Percentiles rank a stretch among this genome's conserved stretches.
Evolutionary conservation across 2,113 vertebrate genomes (phyloP).

Genomic region (Cyanoderma ruficeps): DNA sequence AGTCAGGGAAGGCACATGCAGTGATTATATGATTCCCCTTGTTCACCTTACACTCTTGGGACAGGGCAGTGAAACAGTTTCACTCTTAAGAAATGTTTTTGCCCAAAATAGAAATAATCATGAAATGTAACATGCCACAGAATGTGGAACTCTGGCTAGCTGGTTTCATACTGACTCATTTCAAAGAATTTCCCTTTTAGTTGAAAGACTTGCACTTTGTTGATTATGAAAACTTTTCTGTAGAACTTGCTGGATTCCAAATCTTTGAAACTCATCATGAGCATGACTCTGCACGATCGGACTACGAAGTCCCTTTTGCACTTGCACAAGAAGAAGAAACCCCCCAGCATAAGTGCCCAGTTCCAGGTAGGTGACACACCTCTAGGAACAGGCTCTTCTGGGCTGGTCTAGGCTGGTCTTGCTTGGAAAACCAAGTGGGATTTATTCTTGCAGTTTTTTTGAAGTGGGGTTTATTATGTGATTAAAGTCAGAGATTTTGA

Average conservation of each 20-base stretch:
- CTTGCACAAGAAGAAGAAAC: constrained; percentile 97
- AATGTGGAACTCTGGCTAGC: neutral
- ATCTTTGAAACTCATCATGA: constrained; percentile 91
- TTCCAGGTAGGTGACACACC: constrained; percentile 83
- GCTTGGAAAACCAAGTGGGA: neutral
- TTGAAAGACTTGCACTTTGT: neutral
- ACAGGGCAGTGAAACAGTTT: neutral
- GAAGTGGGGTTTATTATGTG: neutral
- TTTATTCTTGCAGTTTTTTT: neutral
- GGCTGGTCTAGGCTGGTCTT: neutral
- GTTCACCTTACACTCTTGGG: neutral
- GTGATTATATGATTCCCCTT: neutral
- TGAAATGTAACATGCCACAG: neutral
- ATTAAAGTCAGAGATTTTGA: neutral
- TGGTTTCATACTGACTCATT: neutral
- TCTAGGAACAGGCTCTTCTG: neutral
- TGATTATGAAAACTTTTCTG: constrained; percentile 12
- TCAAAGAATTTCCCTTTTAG: neutral
- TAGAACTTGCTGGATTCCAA: constrained; percentile 92
- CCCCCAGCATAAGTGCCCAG: constrained; percentile 96
- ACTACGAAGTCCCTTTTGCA: constrained; percentile 95
- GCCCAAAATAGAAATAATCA: neutral
- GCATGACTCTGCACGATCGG: constrained; percentile 91
- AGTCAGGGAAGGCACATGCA: neutral
- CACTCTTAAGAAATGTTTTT: neutral